Conservation (phyloP, 2,113 vertebrate genomes). For the Dasyurus viverrinus region DNA sequence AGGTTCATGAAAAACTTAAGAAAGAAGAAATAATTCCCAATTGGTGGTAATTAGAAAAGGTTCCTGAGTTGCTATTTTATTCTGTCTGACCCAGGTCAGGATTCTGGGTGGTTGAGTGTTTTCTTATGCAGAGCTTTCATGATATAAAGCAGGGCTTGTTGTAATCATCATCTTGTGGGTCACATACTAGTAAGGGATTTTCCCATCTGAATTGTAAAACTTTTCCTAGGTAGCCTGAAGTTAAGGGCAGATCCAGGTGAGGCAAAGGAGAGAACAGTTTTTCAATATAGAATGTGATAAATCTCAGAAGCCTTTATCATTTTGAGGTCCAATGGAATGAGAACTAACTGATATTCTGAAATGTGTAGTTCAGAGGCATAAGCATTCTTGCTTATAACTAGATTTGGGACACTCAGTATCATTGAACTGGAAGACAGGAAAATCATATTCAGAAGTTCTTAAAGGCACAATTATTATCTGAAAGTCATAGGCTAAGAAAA, state of each 20-base stretch:
- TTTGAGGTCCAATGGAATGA: not conserved
- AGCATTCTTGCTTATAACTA: not conserved
- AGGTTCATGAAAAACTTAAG: not conserved
- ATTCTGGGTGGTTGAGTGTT: not conserved
- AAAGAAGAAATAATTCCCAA: not conserved
- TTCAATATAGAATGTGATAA: not conserved
- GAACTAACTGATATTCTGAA: not conserved
- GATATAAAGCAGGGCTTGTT: not conserved
- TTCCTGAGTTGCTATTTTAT: not conserved
- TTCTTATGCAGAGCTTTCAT: not conserved
- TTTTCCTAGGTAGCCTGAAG: not conserved
- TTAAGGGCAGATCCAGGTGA: not conserved
- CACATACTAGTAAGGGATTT: not conserved
- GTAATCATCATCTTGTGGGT: not conserved
- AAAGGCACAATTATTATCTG: not conserved
- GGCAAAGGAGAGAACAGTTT: not conserved
- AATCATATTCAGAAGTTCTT: not conserved
- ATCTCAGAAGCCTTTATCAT: not conserved
- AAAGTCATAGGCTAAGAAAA: not conserved
- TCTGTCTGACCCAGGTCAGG: not conserved
- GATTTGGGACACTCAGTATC: not conserved
- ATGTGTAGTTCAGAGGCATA: not conserved
- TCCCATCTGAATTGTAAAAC: not conserved
- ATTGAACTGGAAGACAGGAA: not conserved
- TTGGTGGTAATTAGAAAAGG: not conserved